Evolutionary conservation across 2,888 invertebrate genomes (phyloP).

Genomic region (Hylaea fasciaria): DNA sequence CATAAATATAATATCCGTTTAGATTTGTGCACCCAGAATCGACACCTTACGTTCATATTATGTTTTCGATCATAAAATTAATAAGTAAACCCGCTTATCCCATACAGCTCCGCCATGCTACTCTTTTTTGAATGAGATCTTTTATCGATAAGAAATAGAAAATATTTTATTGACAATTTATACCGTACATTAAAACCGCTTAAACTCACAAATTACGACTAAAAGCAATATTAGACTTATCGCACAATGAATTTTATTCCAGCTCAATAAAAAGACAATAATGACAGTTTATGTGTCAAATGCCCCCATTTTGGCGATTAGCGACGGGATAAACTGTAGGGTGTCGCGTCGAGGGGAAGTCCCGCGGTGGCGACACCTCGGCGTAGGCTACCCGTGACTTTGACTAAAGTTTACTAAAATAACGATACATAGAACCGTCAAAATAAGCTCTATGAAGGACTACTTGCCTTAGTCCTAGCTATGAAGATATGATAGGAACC

Average conservation of each 20-base stretch:
- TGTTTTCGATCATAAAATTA: too few species aligned
- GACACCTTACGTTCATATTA: too few species aligned
- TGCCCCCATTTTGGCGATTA: slow-evolving; percentile 65
- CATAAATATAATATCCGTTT: too few species aligned
- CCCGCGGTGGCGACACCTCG: slow-evolving; percentile 21
- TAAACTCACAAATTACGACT: slow-evolving; percentile 23
- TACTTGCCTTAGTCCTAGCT: too few species aligned
- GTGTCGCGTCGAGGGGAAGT: slow-evolving; percentile 29
- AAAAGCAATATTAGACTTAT: slow-evolving; percentile 30
- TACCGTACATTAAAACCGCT: slow-evolving; percentile 13
- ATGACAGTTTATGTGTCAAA: slow-evolving; percentile 71
- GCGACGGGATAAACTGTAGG: slow-evolving; percentile 46
- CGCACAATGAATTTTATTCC: slow-evolving; percentile 50
- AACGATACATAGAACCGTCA: too few species aligned
- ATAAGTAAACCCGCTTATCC: not conserved
- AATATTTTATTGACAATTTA: slow-evolving; percentile 20
- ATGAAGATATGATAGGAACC: too few species aligned
- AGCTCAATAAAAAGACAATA: slow-evolving; percentile 75
- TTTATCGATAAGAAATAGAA: slow-evolving; percentile 1
- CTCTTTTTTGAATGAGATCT: not conserved
- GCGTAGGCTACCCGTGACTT: not conserved
- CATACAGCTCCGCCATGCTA: too few species aligned
- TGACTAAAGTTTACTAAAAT: not conserved
- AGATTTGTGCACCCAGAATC: too few species aligned
- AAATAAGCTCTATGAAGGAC: too few species aligned